Conservation (phyloP, 1,140 invertebrate genomes). For the Gonioctena quinquepunctata region DNA sequence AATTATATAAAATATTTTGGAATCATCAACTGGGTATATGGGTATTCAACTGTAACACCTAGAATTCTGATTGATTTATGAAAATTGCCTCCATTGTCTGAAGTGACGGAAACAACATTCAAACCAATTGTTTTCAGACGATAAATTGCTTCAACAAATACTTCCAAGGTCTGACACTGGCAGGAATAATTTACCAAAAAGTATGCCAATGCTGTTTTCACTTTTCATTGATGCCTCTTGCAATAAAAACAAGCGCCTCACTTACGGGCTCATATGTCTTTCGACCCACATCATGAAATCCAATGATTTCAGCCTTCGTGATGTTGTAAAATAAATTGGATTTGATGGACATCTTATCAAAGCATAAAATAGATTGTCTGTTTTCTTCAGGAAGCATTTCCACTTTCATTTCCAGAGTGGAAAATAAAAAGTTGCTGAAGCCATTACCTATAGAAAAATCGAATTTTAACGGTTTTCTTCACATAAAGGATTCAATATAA, state of each 20-base stretch:
- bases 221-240: conserved; percentile 29
- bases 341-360: conserved; percentile 38
- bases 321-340: conserved; percentile 11
- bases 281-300: conserved; percentile 34
- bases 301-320: conserved; percentile 31
- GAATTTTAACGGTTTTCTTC: no score
- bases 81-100: conserved; percentile 5
- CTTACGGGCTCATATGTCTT: conserved; percentile 24
- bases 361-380: no score
- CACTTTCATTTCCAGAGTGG: not conserved
- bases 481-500: no score
- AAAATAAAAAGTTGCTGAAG: conserved; percentile 3
- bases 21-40: conserved; percentile 28
- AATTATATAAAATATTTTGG: conserved; percentile 39
- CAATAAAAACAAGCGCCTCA: conserved; percentile 31
- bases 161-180: conserved; percentile 24
- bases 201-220: conserved; percentile 42
- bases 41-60: conserved; percentile 11
- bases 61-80: not conserved
- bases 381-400: not conserved
- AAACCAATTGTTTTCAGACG: conserved; percentile 34
- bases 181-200: conserved; percentile 27
- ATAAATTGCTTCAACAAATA: conserved; percentile 33
- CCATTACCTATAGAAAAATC: no score
- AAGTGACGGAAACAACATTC: conserved; percentile 31